A percentile compares a stretch with the other conserved stretches of the same genome.
Conservation (phyloP, 2,888 invertebrate genomes). For the Alentia gelatinosa region DNA sequence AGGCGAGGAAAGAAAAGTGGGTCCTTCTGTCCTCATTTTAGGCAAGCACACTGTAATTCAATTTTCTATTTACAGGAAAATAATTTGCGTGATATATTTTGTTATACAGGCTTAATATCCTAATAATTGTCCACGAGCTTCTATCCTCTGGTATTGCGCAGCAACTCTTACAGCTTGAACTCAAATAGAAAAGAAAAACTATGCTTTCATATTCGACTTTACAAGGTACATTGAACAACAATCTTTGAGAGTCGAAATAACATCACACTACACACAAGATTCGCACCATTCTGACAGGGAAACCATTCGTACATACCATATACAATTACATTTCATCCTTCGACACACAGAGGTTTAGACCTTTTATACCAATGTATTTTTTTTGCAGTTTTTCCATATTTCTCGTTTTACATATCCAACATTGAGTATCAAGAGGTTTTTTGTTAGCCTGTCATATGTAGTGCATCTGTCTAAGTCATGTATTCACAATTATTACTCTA, state of each 20-base stretch:
- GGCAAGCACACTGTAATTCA: conserved; percentile 14
- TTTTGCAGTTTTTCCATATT: background rate
- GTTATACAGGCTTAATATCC: too few relatives aligned
- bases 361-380: too few relatives aligned
- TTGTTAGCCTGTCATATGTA: background rate
- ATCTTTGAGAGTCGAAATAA: background rate
- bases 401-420: background rate
- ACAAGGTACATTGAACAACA: background rate
- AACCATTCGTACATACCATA: background rate
- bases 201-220: background rate
- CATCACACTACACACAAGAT: background rate
- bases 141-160: background rate
- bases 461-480: background rate
- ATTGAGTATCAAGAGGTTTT: background rate
- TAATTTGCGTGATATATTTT: background rate
- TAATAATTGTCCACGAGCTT: background rate
- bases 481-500: background rate
- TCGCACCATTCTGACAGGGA: background rate
- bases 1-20: background rate
- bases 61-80: background rate
- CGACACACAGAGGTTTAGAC: too few relatives aligned
- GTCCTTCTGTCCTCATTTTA: background rate
- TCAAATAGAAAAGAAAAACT: background rate
- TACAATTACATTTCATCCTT: background rate
- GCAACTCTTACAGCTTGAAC: background rate